Conservation (phyloP, 2,797 vertebrate genomes). For the Synaphobranchus kaupii region DNA sequence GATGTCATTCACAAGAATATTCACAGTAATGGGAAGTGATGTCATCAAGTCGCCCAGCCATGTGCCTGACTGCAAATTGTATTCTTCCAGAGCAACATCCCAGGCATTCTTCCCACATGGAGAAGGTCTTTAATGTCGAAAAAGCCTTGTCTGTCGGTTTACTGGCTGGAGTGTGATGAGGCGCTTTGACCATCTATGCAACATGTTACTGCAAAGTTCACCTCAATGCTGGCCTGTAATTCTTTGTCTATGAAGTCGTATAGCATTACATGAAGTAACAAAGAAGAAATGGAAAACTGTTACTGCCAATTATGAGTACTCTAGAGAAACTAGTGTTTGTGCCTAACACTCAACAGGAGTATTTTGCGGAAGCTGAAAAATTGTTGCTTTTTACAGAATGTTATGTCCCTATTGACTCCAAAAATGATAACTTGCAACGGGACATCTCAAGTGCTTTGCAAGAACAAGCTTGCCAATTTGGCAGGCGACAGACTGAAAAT, state of each 20-base stretch:
- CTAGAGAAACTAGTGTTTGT: neutral
- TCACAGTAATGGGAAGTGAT: neutral
- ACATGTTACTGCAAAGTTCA: neutral
- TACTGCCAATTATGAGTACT: neutral
- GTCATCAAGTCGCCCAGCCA: neutral
- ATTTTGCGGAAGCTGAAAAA: neutral
- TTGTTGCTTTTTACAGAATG: neutral
- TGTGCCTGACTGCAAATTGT: neutral
- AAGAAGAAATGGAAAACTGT: neutral
- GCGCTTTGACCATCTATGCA: neutral
- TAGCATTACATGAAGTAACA: neutral
- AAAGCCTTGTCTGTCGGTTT: neutral
- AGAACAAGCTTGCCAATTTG: neutral
- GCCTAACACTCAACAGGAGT: neutral
- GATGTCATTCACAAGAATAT: neutral
- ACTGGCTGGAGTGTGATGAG: neutral
- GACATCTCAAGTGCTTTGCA: neutral
- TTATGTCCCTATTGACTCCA: neutral
- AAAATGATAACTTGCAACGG: neutral
- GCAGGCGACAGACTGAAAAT: neutral
- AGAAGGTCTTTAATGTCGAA: neutral
- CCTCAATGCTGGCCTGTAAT: neutral
- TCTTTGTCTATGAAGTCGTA: neutral
- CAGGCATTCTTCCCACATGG: neutral
- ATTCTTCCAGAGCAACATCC: neutral